phyloP scores from a whole-genome alignment of 1,140 invertebrate genomes.

The Drosophila nannoptera region DNA sequence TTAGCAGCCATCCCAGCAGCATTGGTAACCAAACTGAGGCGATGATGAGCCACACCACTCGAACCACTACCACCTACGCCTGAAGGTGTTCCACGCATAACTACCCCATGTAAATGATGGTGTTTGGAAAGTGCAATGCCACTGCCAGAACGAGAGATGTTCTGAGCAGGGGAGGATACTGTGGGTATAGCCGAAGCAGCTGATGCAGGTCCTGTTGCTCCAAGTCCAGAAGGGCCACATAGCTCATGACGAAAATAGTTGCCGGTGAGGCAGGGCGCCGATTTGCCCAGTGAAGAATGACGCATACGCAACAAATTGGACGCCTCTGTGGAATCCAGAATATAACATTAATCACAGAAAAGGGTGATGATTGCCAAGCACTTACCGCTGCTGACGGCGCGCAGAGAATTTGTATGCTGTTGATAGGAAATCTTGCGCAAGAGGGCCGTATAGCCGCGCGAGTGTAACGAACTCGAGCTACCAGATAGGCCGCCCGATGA shows the following conservation, averaged over 20 bases:
- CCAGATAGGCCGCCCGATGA: conserved; percentile 71
- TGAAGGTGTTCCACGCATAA: conserved; percentile 59
- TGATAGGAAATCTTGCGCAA: conserved; percentile 75
- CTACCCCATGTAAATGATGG: conserved; percentile 70
- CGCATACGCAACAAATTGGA: conserved; percentile 93
- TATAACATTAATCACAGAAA: not conserved
- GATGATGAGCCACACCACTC: conserved; percentile 81
- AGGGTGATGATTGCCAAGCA: not conserved
- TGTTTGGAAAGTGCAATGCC: conserved; percentile 67
- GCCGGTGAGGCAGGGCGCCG: conserved; percentile 84
- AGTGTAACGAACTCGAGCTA: conserved; percentile 66
- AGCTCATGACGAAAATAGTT: conserved; percentile 80
- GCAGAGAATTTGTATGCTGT: conserved; percentile 74
- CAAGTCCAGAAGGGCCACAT: conserved; percentile 79
- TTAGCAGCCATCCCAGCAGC: conserved; percentile 80
- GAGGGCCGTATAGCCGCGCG: conserved; percentile 65
- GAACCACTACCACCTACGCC: conserved; percentile 49
- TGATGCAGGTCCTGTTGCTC: not conserved
- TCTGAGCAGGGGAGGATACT: conserved; percentile 39
- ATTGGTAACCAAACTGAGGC: conserved; percentile 72
- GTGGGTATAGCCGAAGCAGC: conserved; percentile 12
- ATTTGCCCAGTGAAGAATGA: conserved; percentile 92
- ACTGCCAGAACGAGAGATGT: conserved; percentile 78
- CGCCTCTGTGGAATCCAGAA: conserved; percentile 52
- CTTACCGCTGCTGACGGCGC: conserved; percentile 68